Evolutionary conservation across 2,113 vertebrate genomes (phyloP).

Genomic region (Junco hyemalis): DNA sequence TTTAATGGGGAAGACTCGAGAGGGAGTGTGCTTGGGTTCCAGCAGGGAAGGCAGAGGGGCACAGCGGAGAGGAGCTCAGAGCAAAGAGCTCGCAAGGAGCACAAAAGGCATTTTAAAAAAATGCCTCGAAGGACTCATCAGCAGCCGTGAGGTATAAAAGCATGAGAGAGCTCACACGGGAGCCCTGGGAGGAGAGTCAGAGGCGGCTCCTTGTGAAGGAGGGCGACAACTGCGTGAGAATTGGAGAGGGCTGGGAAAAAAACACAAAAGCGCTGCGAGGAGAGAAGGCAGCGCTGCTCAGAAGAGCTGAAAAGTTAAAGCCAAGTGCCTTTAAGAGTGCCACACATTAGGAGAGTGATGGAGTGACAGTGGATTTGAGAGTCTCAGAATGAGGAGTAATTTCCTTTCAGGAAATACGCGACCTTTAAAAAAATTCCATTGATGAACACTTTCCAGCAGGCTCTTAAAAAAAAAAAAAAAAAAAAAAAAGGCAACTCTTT

Average conservation of each 20-base stretch:
- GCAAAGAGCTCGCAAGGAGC: neutral
- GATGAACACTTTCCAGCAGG: constrained; percentile 3
- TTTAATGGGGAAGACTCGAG: neutral
- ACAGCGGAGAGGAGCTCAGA: neutral
- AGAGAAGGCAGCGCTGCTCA: neutral
- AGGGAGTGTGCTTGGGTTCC: neutral
- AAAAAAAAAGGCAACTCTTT: neutral
- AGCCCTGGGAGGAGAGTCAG: neutral
- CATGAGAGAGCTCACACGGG: neutral
- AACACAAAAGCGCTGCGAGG: fast-evolving
- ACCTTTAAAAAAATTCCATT: neutral
- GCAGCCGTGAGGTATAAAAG: neutral
- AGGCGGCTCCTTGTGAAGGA: neutral
- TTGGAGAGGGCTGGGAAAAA: constrained; percentile 5
- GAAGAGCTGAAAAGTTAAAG: constrained; percentile 16
- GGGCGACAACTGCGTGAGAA: neutral
- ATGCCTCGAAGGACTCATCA: neutral
- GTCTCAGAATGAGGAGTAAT: constrained; percentile 33
- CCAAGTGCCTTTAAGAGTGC: neutral
- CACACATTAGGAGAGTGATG: neutral
- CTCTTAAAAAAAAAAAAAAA: neutral
- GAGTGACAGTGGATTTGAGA: constrained; percentile 11
- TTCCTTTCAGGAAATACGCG: constrained; percentile 18
- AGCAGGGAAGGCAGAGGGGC: neutral
- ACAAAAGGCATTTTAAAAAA: neutral